These are phyloP conservation scores for Xiphorhynchus erythropygius DNA, from an alignment of 2,797 vertebrate species.

Conservation along the genomic window DNA sequence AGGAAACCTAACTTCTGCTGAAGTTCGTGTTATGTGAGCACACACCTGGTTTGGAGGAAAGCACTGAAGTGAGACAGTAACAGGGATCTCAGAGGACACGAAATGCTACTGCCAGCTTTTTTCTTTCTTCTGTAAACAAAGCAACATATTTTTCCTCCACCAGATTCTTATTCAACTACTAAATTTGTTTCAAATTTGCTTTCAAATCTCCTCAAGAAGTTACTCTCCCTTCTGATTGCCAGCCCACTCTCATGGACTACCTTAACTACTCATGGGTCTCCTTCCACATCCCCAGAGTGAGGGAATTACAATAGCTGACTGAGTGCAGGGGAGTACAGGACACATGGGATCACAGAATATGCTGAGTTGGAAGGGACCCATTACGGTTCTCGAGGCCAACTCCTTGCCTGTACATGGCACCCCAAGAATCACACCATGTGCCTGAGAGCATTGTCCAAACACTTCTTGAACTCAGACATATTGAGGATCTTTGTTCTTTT, in stretches of 20 bases:
- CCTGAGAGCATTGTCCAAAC: neutral
- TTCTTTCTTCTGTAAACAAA: neutral
- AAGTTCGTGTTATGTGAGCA: neutral
- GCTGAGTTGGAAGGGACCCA: neutral
- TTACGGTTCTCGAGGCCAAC: neutral
- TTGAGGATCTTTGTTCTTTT: neutral
- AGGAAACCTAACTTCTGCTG: neutral
- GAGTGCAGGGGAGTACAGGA: neutral
- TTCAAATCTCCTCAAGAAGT: slow-evolving; percentile 18
- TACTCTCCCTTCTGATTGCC: neutral
- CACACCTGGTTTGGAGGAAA: neutral
- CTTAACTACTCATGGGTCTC: accelerated
- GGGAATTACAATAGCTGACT: accelerated
- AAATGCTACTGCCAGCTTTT: neutral
- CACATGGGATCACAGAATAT: neutral
- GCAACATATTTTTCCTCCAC: neutral
- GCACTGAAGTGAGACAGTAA: neutral
- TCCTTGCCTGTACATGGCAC: neutral
- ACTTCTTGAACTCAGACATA: neutral
- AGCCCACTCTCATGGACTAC: neutral
- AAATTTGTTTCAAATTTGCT: neutral
- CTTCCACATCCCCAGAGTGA: neutral
- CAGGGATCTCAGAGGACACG: neutral
- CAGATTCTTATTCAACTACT: slow-evolving; percentile 14
- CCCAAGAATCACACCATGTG: neutral